These are phyloP conservation scores for Oryzias celebensis DNA, from an alignment of 2,113 vertebrate species.

Conservation along the genomic window DNA sequence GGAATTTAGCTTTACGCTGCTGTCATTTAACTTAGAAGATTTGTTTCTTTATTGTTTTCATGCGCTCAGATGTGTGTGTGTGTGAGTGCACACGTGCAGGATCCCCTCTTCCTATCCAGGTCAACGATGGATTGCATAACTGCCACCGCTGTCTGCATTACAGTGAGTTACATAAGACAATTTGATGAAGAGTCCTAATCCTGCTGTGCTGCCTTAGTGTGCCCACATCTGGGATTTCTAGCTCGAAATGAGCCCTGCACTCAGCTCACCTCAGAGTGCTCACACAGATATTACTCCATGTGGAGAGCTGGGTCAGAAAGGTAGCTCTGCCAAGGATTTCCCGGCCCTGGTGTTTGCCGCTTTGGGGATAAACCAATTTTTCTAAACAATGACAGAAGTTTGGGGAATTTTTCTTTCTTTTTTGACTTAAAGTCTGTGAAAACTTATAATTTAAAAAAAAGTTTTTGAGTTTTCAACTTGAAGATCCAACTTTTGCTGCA, in stretches of 20 bases:
- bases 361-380: too few species aligned
- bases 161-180: constrained; percentile 75
- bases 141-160: constrained; percentile 52
- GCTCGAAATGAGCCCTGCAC: constrained; percentile 19
- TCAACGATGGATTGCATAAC: constrained; percentile 67
- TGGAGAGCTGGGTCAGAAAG: constrained; percentile 5
- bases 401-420: too few species aligned
- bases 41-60: neutral
- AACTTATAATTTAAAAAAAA: too few species aligned
- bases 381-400: too few species aligned
- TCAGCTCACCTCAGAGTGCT: constrained; percentile 8
- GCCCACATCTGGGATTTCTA: constrained; percentile 63
- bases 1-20: too few species aligned
- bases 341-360: too few species aligned
- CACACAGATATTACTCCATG: constrained; percentile 12
- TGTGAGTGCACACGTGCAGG: constrained; percentile 17
- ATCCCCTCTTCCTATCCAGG: constrained; percentile 47
- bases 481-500: too few species aligned
- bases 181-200: constrained; percentile 75
- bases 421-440: too few species aligned
- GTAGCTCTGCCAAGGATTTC: neutral
- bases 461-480: too few species aligned
- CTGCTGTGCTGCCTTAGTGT: constrained; percentile 42
- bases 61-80: neutral
- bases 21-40: too few species aligned